Evolutionary conservation across 2,113 vertebrate species (phyloP), one percentile per base, ranked within the genome.

Genomic region (Salvelinus namaycush): DNA sequence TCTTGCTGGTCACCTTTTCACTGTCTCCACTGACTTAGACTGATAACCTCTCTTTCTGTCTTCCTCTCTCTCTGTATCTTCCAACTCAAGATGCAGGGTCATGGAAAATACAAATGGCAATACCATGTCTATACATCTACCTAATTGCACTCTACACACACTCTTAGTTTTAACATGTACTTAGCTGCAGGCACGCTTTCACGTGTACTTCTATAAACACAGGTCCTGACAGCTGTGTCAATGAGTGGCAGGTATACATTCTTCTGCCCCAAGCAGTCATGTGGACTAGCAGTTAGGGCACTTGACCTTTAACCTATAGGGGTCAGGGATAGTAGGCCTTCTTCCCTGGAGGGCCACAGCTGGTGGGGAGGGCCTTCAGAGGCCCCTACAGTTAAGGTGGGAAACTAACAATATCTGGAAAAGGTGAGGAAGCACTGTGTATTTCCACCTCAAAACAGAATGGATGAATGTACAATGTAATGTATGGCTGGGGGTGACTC

Each of bases 281-380:
- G 72, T 76, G 66, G 83, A 75, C 72, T 76, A 75, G 78, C 74
- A 66, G 82, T 82, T 76, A 69, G 69, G 59, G 72, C 39, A 68
- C 29, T 71, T 79, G 80, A 90, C 87, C 80, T 88, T 72, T 89
- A 77, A 91, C 84, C 88, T 79, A 18, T 16, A 29, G 14, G 26
- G 65, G 27, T 26, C 59, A 16, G 73, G 80, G 84, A 85, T 70
- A 71, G 88, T 78, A 89, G 87, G 59, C 78, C 48, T 54, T 48
- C 59, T 27, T 68, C 77, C 87, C 81, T 79, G 39, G 76, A 86
- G 86, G 80, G 74, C 51, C 77, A 79, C 89, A 91, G 87, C 89
- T 92, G 89, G 84, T 74, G 18, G 31, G 31, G 49, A 69, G 24
- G 62, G 29, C 12, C n/a, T 66, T 12, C 4, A n/a, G 12, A 20